Percentiles rank a stretch among this genome's conserved stretches.
These are phyloP conservation scores for Aepyceros melampus DNA, from an alignment of 2,113 vertebrate species.

Conservation along the genomic window DNA sequence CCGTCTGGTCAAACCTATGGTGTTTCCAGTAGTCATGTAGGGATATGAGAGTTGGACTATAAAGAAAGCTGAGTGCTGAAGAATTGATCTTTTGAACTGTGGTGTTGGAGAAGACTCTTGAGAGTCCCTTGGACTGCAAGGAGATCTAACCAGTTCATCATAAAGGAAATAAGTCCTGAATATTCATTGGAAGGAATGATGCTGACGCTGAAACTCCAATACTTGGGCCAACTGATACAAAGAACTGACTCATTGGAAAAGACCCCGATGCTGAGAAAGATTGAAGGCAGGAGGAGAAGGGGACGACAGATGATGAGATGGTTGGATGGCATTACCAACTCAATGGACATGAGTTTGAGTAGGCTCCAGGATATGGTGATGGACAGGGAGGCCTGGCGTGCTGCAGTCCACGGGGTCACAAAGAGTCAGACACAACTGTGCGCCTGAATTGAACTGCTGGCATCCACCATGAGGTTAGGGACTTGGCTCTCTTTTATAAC, in stretches of 20 bases:
- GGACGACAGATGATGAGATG: accelerated
- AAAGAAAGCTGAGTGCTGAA: not conserved
- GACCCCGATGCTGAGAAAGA: not conserved
- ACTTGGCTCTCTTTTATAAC: not conserved
- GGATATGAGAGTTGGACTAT: not conserved
- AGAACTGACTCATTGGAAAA: not conserved
- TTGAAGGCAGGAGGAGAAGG: not conserved
- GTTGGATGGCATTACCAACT: not conserved
- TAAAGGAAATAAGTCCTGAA: not conserved
- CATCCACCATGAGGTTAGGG: not conserved
- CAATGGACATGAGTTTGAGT: not conserved
- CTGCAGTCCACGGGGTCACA: not conserved
- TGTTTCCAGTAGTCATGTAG: not conserved
- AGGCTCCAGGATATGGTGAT: not conserved
- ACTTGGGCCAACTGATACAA: not conserved
- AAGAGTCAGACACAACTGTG: not conserved
- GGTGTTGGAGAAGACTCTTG: not conserved
- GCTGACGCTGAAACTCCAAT: not conserved
- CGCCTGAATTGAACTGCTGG: not conserved
- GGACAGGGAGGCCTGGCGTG: not conserved
- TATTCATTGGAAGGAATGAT: not conserved
- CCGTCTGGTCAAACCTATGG: not conserved
- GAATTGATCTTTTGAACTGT: not conserved
- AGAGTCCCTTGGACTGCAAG: not conserved
- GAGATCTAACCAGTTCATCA: not conserved